Conservation (phyloP, 2,888 invertebrate species). For the Tachina fera region DNA sequence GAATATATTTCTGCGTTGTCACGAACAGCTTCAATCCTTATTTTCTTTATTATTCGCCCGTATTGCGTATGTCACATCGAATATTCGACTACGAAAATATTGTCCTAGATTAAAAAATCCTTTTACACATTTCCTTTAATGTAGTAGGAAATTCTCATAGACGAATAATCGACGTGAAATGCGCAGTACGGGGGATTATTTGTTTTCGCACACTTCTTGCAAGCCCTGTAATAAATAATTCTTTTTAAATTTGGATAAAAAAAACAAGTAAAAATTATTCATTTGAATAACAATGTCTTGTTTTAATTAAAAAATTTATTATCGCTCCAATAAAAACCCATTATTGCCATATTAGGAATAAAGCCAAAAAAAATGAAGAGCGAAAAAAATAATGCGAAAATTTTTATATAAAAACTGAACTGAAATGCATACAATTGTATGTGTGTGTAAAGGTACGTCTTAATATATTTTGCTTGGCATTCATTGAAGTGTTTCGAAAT, state of each 20-base stretch:
- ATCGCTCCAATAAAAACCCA: slow-evolving; percentile 40
- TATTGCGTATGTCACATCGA: too few species aligned
- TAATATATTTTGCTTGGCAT: slow-evolving; percentile 25
- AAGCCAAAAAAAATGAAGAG: slow-evolving; percentile 1
- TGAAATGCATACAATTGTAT: not conserved
- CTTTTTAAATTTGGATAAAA: slow-evolving; percentile 22
- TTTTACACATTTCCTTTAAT: too few species aligned
- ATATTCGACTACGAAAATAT: too few species aligned
- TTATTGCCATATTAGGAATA: slow-evolving; percentile 44
- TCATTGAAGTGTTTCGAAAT: slow-evolving; percentile 36
- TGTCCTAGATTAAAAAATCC: too few species aligned
- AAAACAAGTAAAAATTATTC: not conserved
- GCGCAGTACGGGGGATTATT: too few species aligned
- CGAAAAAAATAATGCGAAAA: not conserved
- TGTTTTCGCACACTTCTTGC: slow-evolving; percentile 1
- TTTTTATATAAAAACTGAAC: not conserved
- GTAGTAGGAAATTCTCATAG: too few species aligned
- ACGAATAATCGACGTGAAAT: too few species aligned
- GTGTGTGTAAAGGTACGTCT: slow-evolving; percentile 16
- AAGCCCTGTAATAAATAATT: slow-evolving; percentile 11
- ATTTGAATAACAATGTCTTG: slow-evolving; percentile 2
- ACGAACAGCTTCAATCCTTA: not conserved
- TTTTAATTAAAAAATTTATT: slow-evolving; percentile 27
- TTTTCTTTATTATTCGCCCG: not conserved
- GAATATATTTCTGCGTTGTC: too few species aligned